phyloP scores from a whole-genome alignment of 1,140 invertebrate species.

The Bicyclus anynana region DNA sequence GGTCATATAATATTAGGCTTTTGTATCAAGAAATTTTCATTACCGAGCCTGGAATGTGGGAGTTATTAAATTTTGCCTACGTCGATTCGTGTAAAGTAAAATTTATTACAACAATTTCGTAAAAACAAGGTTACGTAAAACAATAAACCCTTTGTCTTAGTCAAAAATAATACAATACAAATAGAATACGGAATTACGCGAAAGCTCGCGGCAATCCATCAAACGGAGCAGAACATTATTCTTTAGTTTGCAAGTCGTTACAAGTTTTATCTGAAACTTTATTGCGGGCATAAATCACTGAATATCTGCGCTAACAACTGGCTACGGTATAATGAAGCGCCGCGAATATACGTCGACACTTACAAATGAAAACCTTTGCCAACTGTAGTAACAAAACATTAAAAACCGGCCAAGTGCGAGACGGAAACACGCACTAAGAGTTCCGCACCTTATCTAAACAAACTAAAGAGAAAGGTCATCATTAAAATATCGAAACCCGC shows the following conservation, averaged over 20 bases:
- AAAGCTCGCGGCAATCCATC: background rate
- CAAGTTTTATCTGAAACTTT: conserved; percentile 11
- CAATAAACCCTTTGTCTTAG: background rate
- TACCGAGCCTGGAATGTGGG: too few relatives aligned
- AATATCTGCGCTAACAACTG: conserved; percentile 10
- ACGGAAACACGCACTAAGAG: too few relatives aligned
- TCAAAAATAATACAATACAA: background rate
- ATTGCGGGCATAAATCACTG: conserved; percentile 8
- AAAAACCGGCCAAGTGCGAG: too few relatives aligned
- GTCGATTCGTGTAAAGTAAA: too few relatives aligned
- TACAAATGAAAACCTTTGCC: background rate
- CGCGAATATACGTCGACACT: conserved; percentile 1
- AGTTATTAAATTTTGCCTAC: too few relatives aligned
- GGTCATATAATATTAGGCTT: too few relatives aligned
- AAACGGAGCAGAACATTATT: background rate
- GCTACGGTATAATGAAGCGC: background rate
- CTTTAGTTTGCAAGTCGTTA: conserved; percentile 5
- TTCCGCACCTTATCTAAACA: too few relatives aligned
- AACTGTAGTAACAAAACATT: background rate
- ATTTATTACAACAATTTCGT: too few relatives aligned
- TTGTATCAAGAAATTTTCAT: too few relatives aligned
- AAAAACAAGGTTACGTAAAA: too few relatives aligned
- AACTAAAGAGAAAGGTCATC: too few relatives aligned
- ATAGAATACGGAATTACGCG: background rate
- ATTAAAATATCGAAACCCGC: too few relatives aligned